Evolutionary conservation across 2,797 vertebrate genomes (phyloP).

Genomic region (Knipowitschia caucasica): DNA sequence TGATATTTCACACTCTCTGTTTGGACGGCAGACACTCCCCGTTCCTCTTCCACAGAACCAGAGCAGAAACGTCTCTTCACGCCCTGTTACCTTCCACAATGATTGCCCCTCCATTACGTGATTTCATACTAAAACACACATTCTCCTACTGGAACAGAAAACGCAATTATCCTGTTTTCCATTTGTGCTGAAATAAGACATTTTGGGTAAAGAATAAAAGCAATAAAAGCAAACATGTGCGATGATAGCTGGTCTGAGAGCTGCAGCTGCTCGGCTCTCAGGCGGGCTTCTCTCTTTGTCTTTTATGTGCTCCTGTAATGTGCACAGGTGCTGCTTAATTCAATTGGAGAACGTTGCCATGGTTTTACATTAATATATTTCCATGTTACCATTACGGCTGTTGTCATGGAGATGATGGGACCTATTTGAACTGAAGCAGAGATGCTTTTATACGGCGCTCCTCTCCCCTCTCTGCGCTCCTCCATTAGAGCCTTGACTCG

Average conservation of each 20-base stretch:
- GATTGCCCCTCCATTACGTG: constrained; percentile 61
- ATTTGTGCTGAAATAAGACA: constrained; percentile 63
- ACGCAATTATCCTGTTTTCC: constrained; percentile 56
- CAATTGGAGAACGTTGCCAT: constrained; percentile 88
- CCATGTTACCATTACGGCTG: constrained; percentile 98
- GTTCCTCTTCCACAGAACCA: too few relatives aligned
- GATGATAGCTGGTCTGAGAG: constrained; percentile 77
- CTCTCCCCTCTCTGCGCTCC: constrained; percentile 40
- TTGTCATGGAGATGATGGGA: constrained; percentile 96
- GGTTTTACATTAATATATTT: constrained; percentile 95
- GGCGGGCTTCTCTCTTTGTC: constrained; percentile 74
- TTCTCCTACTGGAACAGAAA: constrained; percentile 47
- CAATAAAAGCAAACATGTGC: constrained; percentile 67
- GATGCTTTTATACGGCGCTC: constrained; percentile 81
- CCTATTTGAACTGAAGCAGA: constrained; percentile 91
- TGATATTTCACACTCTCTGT: constrained; percentile 71
- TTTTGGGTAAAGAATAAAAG: constrained; percentile 68
- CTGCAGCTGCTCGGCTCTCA: constrained; percentile 78
- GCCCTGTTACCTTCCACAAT: constrained; percentile 59
- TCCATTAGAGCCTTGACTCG: constrained; percentile 67
- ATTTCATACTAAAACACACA: constrained; percentile 65
- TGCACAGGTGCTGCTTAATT: constrained; percentile 88
- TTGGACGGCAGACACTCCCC: constrained; percentile 61
- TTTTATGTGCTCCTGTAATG: constrained; percentile 83
- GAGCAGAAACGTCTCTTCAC: constrained; percentile 54